Base-by-base conservation (phyloP, 2,888 invertebrate species). In the Sericinus montela region DNA sequence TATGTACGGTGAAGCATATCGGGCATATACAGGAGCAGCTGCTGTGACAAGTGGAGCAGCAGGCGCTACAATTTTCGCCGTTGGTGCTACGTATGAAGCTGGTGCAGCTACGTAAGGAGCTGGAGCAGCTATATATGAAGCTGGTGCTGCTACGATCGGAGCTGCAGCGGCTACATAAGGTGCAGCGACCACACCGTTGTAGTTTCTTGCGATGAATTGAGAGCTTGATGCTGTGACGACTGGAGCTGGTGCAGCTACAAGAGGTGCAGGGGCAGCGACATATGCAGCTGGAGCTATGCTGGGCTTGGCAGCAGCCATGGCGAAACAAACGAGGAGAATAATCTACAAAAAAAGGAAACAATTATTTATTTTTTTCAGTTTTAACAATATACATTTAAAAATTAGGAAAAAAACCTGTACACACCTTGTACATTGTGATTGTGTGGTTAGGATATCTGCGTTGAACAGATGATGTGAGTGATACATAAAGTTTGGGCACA, bases 201-300 rank as follows among this genome's bases (percentile, higher is more conserved):
- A 90, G 68, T 92, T 91, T 57, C 92, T 87, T 15, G 92, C 85
- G 59, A 92, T 73, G 51, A 92, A 91, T 71, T 93, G 92, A 9
- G 91, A 91, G 74, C 93, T 92, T 61, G 25, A 67, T 9, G 76
- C 69, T 10, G 67, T 74, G 51, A 14, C 68, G 62, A 80, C 72
- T 25, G 81, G 78, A 4, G 79, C 70, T 5, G 79, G 70, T 10
- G 73, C 73, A 5, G 78, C 71, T 64, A 50, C 75, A 56, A 83
- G 72, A 9, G 87, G 80, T 54, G 86, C 78, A 0, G 85, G 84
- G 14, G 80, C 85, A 54, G 74, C 78, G 10, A 79, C 70, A n/a
- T 68, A 58, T n/a, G 64, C 72, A 11, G 66, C 74, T 37, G 68
- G 71, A 29, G 60, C 69, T n/a, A 72, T 39, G 58, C 81, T 71